Conservation (phyloP, 1,140 invertebrate genomes). For the Trichonephila clavata region DNA sequence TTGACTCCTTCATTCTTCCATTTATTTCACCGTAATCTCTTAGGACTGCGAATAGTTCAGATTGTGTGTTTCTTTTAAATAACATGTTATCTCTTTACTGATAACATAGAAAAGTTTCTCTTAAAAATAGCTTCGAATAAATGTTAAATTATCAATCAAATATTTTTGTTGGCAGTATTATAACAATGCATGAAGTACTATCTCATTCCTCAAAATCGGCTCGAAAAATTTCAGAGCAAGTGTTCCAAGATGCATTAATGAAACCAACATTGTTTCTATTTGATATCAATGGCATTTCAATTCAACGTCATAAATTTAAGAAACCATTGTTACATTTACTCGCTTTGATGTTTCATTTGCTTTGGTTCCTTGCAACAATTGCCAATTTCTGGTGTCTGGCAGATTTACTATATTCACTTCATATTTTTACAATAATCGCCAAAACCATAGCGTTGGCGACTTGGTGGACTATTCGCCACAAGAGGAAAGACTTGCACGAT, state of each 20-base stretch:
- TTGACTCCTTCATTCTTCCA: neutral
- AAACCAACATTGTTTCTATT: conserved; percentile 36
- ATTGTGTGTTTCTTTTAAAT: too few relatives aligned
- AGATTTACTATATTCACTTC: conserved; percentile 39
- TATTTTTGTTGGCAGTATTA: too few relatives aligned
- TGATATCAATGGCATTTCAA: conserved; percentile 39
- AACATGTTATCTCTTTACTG: too few relatives aligned
- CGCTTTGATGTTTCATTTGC: neutral
- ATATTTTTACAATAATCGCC: conserved; percentile 49
- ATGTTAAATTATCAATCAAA: too few relatives aligned
- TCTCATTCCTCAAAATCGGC: neutral
- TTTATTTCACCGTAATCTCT: too few relatives aligned
- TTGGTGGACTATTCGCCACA: conserved; percentile 50
- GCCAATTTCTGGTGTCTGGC: conserved; percentile 63
- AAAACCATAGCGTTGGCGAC: conserved; percentile 21
- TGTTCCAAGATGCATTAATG: neutral
- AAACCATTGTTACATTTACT: neutral
- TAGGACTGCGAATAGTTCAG: too few relatives aligned
- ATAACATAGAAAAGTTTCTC: too few relatives aligned
- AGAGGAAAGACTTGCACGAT: neutral
- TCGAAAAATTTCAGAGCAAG: neutral
- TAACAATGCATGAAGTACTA: neutral
- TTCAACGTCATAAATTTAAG: neutral
- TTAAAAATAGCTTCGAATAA: too few relatives aligned
- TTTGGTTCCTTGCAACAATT: conserved; percentile 50